A percentile compares a stretch with the other conserved stretches of the same genome.
These are phyloP conservation scores for Bemisia tabaci DNA, from an alignment of 1,140 invertebrate species.

Conservation along the genomic window DNA sequence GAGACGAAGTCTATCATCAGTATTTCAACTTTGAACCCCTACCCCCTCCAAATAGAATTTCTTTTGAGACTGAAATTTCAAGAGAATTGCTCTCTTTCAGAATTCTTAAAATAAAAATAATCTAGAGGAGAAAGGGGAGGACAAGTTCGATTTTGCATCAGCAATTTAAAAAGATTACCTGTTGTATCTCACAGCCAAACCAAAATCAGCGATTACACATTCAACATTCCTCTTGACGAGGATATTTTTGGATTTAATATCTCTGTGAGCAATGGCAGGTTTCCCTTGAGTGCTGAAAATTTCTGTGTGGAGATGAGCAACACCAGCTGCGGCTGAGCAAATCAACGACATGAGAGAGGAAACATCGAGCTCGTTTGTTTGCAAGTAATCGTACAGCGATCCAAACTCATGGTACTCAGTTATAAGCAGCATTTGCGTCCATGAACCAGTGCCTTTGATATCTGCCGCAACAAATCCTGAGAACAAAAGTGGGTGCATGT, in stretches of 20 bases:
- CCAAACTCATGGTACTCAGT: conserved; percentile 84
- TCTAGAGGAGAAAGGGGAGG: too few species aligned
- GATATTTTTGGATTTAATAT: conserved; percentile 93
- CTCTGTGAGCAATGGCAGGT: conserved; percentile 83
- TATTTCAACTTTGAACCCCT: too few species aligned
- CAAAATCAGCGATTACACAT: conserved; percentile 91
- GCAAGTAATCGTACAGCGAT: conserved; percentile 82
- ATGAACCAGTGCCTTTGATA: conserved; percentile 50
- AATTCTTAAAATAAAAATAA: too few species aligned
- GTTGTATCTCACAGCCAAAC: conserved; percentile 78
- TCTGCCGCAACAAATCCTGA: conserved; percentile 75
- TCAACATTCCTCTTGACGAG: conserved; percentile 82
- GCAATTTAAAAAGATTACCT: conserved; percentile 41
- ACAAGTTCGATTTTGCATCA: too few species aligned
- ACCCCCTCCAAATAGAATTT: too few species aligned
- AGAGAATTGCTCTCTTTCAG: too few species aligned
- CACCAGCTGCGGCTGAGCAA: conserved; percentile 60
- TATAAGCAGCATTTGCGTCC: conserved; percentile 71
- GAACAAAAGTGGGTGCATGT: too few species aligned
- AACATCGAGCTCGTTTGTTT: conserved; percentile 54
- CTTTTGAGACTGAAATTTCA: too few species aligned
- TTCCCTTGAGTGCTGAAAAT: conserved; percentile 81
- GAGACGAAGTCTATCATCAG: too few species aligned
- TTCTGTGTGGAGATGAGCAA: conserved; percentile 82
- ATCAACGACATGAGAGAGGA: conserved; percentile 49